Percentiles rank a stretch among this genome's conserved stretches.
Conservation (phyloP, 2,888 invertebrate genomes). For the Tetheella fluctuosa region DNA sequence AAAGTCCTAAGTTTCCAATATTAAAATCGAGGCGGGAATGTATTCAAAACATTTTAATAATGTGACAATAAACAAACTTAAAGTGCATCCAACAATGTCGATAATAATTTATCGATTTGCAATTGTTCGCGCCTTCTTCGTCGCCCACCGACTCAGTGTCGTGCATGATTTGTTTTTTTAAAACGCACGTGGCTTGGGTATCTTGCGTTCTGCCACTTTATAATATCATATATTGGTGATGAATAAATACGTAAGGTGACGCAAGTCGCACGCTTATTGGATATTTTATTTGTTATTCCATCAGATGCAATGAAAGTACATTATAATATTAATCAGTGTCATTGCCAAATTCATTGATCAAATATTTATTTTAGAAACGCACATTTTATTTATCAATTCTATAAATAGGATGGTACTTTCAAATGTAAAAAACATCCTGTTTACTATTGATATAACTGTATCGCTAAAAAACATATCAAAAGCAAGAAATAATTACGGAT, state of each 20-base stretch:
- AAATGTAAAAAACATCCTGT: slow-evolving; percentile 3
- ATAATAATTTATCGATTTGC: slow-evolving; percentile 3
- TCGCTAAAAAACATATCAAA: neutral
- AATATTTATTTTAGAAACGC: slow-evolving; percentile 2
- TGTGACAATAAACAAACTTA: too few relatives aligned
- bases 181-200: slow-evolving; percentile 1
- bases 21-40: too few relatives aligned
- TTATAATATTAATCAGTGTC: slow-evolving; percentile 1
- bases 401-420: neutral
- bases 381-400: neutral
- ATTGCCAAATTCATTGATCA: slow-evolving; percentile 3
- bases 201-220: neutral
- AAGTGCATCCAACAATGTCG: neutral
- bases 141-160: neutral
- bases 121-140: neutral
- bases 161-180: slow-evolving; percentile 5
- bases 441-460: neutral
- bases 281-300: neutral
- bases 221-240: slow-evolving; percentile 2
- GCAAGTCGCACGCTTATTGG: neutral
- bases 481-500: too few relatives aligned
- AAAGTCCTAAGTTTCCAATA: too few relatives aligned
- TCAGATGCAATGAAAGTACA: neutral
- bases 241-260: slow-evolving; percentile 3
- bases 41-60: too few relatives aligned